Percentiles rank a stretch among this genome's conserved stretches.
phyloP scores from a whole-genome alignment of 2,888 invertebrate genomes.

The Eledona agricola region DNA sequence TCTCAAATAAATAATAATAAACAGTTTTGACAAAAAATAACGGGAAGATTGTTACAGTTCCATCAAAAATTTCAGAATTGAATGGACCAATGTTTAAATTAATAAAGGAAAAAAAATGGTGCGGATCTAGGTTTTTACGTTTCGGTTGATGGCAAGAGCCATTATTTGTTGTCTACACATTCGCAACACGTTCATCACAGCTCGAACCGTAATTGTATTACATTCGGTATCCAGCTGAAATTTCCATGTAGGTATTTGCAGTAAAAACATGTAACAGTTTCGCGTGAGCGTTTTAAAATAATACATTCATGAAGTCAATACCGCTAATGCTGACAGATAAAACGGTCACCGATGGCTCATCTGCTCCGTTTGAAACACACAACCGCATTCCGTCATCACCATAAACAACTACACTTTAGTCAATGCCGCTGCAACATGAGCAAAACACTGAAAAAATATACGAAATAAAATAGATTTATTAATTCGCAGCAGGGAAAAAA shows the following conservation, averaged over 20 bases:
- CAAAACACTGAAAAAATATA: no score
- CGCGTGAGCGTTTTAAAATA: slow-evolving; percentile 20
- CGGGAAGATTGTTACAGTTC: no score
- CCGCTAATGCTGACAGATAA: slow-evolving; percentile 20
- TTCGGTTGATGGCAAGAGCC: no score
- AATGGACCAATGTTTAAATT: no score
- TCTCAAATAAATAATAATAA: no score
- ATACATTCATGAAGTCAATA: slow-evolving; percentile 26
- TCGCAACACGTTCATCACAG: slow-evolving; percentile 11
- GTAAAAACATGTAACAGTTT: slow-evolving; percentile 27
- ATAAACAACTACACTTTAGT: no score
- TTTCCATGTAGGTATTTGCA: slow-evolving; percentile 16
- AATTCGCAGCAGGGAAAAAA: slow-evolving; percentile 11
- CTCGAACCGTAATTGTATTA: slow-evolving; percentile 14
- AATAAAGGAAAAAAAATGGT: no score
- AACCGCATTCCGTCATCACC: slow-evolving; percentile 18
- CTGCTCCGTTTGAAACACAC: slow-evolving; percentile 17
- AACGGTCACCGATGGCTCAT: slow-evolving; percentile 20
- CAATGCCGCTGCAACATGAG: no score
- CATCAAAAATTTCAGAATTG: no score
- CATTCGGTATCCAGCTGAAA: slow-evolving; percentile 12
- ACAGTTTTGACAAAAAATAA: no score
- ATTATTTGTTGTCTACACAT: slow-evolving; percentile 2
- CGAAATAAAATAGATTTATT: slow-evolving; percentile 25
- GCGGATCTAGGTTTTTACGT: no score